Evolutionary conservation across 1,140 invertebrate genomes (phyloP).

Genomic region (Calephelis virginiensis): DNA sequence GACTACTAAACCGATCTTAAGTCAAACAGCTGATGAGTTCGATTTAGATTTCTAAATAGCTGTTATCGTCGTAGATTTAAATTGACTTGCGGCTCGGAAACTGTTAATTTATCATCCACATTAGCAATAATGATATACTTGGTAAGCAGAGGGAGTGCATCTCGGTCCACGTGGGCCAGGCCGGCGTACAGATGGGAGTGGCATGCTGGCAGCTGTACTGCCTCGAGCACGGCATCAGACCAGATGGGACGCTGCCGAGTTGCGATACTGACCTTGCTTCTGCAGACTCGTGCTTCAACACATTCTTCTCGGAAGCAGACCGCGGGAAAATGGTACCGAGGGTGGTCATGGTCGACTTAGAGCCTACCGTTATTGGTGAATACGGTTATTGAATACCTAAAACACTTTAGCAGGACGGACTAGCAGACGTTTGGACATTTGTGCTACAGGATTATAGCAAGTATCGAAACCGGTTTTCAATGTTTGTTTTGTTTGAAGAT

Average conservation of each 20-base stretch:
- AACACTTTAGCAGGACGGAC: too few relatives aligned
- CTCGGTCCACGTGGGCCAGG: slow-evolving; percentile 90
- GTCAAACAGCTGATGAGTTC: too few relatives aligned
- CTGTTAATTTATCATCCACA: too few relatives aligned
- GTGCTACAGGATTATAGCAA: neutral
- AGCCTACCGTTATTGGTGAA: slow-evolving; percentile 84
- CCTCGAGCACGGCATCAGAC: slow-evolving; percentile 89
- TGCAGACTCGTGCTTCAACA: slow-evolving; percentile 77
- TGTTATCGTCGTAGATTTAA: too few relatives aligned
- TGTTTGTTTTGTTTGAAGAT: too few relatives aligned
- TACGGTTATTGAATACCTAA: neutral
- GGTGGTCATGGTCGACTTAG: slow-evolving; percentile 89
- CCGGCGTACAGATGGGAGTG: slow-evolving; percentile 92
- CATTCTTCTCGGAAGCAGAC: slow-evolving; percentile 81
- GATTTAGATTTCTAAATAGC: too few relatives aligned
- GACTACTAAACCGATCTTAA: too few relatives aligned
- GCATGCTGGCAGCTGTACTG: slow-evolving; percentile 91
- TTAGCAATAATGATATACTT: neutral
- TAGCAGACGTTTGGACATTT: neutral
- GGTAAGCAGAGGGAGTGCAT: slow-evolving; percentile 83
- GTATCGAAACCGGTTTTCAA: too few relatives aligned
- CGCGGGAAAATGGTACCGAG: slow-evolving; percentile 87
- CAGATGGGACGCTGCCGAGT: slow-evolving; percentile 82
- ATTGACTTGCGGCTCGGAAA: too few relatives aligned
- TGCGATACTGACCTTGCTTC: slow-evolving; percentile 52